A percentile compares a stretch with the other conserved stretches of the same genome.
Conservation (phyloP, 2,888 invertebrate genomes). For the Dioctria rufipes region DNA sequence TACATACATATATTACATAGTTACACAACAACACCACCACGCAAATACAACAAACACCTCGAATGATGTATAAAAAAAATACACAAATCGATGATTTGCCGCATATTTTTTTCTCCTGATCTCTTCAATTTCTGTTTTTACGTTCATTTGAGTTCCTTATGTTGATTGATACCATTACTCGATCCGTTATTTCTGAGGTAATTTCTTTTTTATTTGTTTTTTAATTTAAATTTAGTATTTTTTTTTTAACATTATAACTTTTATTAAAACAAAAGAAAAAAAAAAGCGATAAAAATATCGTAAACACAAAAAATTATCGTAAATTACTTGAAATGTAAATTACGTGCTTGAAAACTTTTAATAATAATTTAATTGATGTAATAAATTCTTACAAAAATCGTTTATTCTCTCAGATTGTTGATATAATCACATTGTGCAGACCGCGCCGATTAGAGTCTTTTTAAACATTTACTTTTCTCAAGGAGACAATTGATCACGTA, state of each 20-base stretch:
- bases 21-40: too few species aligned
- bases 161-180: constrained; percentile 56
- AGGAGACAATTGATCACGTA: constrained; percentile 43
- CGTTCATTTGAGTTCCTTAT: constrained; percentile 51
- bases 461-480: constrained; percentile 37
- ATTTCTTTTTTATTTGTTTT: constrained; percentile 45
- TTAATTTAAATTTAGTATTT: constrained; percentile 14
- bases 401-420: constrained; percentile 20
- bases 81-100: constrained; percentile 16
- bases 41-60: too few species aligned
- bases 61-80: background rate
- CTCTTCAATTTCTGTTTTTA: constrained; percentile 16
- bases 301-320: background rate
- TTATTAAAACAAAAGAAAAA: background rate
- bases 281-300: too few species aligned
- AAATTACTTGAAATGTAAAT: background rate
- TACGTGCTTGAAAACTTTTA: constrained; percentile 1
- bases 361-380: constrained; percentile 23
- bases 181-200: constrained; percentile 54
- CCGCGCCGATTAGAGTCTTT: constrained; percentile 9
- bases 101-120: background rate
- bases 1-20: too few species aligned
- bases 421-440: background rate
- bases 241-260: background rate
- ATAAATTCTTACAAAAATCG: constrained; percentile 36